These are phyloP conservation scores for Drosophila quadrilineata DNA, from an alignment of 1,140 invertebrate genomes.

Conservation along the genomic window DNA sequence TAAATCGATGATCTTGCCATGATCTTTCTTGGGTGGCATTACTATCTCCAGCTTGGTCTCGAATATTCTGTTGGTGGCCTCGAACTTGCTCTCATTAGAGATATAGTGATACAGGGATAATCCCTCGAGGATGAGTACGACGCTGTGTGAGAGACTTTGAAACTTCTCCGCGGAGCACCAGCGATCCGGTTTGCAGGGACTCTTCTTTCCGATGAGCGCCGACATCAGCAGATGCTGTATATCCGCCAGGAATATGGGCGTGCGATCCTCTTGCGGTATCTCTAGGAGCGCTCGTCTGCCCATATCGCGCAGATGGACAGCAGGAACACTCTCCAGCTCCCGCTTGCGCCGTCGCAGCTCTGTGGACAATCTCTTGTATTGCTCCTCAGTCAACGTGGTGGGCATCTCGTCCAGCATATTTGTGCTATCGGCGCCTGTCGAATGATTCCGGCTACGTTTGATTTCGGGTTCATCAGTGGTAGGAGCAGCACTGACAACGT, in stretches of 20 bases:
- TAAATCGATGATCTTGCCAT: constrained; percentile 88
- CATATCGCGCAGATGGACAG: constrained; percentile 84
- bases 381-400: constrained; percentile 81
- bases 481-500: not conserved
- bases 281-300: constrained; percentile 85
- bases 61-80: constrained; percentile 84
- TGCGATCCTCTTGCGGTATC: constrained; percentile 83
- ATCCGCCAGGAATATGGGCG: constrained; percentile 91
- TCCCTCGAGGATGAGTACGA: constrained; percentile 90
- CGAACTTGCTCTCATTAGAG: constrained; percentile 85
- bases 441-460: constrained; percentile 40
- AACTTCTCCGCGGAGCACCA: constrained; percentile 92
- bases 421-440: constrained; percentile 49
- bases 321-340: constrained; percentile 82
- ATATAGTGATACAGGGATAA: constrained; percentile 88
- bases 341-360: constrained; percentile 84
- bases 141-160: constrained; percentile 86
- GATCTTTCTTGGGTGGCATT: constrained; percentile 87
- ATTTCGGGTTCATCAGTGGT: constrained; percentile 26
- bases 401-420: constrained; percentile 13
- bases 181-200: constrained; percentile 86
- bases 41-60: constrained; percentile 87
- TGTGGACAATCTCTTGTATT: constrained; percentile 83
- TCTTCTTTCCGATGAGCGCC: constrained; percentile 87
- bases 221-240: constrained; percentile 91